Evolutionary conservation across 92 coral and sea anemone genomes (phyloP).

Genomic region (Porites divaricata): DNA sequence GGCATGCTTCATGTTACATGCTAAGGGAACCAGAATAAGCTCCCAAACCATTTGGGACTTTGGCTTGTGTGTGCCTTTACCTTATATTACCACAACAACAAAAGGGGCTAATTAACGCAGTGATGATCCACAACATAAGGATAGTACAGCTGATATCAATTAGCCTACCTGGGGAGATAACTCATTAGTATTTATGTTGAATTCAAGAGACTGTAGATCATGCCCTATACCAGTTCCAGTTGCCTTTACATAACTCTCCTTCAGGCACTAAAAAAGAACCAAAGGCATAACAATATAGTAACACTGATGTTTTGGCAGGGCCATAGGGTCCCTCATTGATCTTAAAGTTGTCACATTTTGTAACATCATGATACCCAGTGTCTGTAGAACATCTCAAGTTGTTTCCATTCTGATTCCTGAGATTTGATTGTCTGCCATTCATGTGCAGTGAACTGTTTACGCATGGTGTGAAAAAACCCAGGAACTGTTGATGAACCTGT

Average conservation of each 20-base stretch:
- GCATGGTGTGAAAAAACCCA: conserved; percentile 86
- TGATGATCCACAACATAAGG: not conserved
- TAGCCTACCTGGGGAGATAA: conserved; percentile 66
- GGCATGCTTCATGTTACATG: too few relatives aligned
- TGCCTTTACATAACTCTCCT: conserved; percentile 99
- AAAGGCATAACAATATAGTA: not conserved
- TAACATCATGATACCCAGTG: conserved; percentile 90
- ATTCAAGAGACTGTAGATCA: conserved; percentile 92
- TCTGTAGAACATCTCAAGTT: conserved; percentile 93
- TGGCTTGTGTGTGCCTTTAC: too few relatives aligned
- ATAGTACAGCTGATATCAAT: too few relatives aligned
- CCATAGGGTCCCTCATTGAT: too few relatives aligned
- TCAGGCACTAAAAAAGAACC: conserved; percentile 77
- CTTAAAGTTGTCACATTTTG: not conserved
- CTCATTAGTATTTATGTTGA: conserved; percentile 60
- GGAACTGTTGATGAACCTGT: conserved; percentile 81
- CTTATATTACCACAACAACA: too few relatives aligned
- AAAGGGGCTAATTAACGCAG: not conserved
- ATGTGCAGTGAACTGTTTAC: conserved; percentile 87
- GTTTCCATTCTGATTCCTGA: conserved; percentile 81
- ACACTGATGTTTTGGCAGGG: not conserved
- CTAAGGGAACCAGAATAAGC: too few relatives aligned
- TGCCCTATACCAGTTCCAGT: conserved; percentile 97
- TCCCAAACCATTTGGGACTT: too few relatives aligned
- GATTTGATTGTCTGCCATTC: conserved; percentile 86